These are phyloP conservation scores for Pomatostomus ruficeps DNA, from an alignment of 2,113 vertebrate species.

Conservation along the genomic window DNA sequence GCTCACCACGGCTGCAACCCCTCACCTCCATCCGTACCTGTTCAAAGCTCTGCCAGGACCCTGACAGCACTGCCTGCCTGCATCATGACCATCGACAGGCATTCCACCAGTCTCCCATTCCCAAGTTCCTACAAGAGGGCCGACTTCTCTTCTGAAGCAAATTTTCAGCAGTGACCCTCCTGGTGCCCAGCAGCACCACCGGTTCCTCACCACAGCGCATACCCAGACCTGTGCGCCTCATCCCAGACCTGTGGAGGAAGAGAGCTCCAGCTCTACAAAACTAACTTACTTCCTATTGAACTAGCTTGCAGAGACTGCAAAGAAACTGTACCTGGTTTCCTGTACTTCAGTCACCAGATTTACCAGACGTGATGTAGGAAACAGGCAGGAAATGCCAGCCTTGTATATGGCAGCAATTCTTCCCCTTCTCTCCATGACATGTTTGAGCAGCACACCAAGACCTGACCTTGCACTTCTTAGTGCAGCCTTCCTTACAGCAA, in stretches of 20 bases:
- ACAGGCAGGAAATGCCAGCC: neutral
- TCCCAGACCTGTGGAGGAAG: neutral
- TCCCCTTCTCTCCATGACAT: neutral
- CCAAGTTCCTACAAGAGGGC: neutral
- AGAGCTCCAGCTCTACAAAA: neutral
- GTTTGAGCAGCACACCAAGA: neutral
- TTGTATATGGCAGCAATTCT: neutral
- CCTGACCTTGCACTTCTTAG: constrained; percentile 14
- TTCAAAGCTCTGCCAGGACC: neutral
- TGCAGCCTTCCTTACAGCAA: neutral
- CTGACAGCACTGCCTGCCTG: neutral
- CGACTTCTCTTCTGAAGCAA: neutral
- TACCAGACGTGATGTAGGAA: neutral
- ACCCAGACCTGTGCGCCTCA: neutral
- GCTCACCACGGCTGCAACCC: neutral
- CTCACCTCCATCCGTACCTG: neutral
- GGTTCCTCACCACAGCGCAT: rapidly evolving
- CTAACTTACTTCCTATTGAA: neutral
- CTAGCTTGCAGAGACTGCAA: neutral
- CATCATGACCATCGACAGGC: rapidly evolving
- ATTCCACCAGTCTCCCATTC: neutral
- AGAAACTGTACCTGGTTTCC: neutral
- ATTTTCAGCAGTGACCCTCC: neutral
- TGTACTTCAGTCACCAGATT: neutral
- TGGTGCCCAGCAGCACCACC: rapidly evolving